phyloP scores from a whole-genome alignment of 23 tunicate genomes.

The Botrylloides violaceus region DNA sequence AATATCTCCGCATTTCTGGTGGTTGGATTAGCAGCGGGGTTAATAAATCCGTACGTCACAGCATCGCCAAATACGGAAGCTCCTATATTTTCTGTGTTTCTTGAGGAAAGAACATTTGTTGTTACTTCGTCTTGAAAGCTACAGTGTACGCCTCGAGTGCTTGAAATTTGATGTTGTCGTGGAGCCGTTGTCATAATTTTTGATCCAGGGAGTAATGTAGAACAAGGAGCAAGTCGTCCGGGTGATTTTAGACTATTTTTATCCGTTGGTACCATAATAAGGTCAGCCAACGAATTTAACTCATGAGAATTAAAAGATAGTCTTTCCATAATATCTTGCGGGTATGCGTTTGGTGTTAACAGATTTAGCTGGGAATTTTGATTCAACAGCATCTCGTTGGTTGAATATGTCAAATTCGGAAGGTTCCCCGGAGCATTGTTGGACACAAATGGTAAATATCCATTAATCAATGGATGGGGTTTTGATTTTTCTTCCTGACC shows the following conservation, averaged over 20 bases:
- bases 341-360: background rate
- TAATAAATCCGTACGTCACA: background rate
- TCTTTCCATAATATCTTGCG: background rate
- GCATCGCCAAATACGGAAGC: background rate
- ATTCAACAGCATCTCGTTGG: background rate
- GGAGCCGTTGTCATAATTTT: conserved; percentile 8
- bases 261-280: conserved; percentile 10
- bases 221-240: conserved; percentile 23
- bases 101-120: background rate
- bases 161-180: background rate
- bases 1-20: background rate
- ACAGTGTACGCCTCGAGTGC: background rate
- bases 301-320: conserved; percentile 1
- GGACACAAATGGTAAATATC: conserved; percentile 1
- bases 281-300: conserved; percentile 12
- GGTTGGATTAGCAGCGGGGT: background rate
- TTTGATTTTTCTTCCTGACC: background rate
- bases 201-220: conserved; percentile 29
- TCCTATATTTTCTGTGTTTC: background rate
- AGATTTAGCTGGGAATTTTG: background rate
- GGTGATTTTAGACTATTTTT: conserved; percentile 5
- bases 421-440: background rate
- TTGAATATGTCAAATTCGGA: background rate
- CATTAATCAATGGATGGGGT: background rate
- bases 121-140: background rate